Percentiles rank a stretch among this genome's conserved stretches.
These are phyloP conservation scores for Melinaea menophilus DNA, from an alignment of 2,888 invertebrate species.

Conservation along the genomic window DNA sequence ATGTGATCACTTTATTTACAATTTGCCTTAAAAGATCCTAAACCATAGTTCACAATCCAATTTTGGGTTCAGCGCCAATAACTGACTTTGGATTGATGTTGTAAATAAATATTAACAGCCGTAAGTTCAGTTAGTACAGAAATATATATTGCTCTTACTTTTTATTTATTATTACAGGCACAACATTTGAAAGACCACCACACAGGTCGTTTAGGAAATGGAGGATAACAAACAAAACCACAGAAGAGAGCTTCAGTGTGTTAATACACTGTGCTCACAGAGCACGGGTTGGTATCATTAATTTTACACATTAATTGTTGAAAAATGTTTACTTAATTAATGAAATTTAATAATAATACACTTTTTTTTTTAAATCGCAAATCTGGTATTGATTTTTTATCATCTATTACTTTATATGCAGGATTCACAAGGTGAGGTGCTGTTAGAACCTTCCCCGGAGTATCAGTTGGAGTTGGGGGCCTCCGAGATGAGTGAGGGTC, in stretches of 20 bases:
- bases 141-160: too few species aligned
- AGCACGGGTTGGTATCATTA: slow-evolving; percentile 44
- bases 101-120: too few species aligned
- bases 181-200: slow-evolving; percentile 49
- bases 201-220: slow-evolving; percentile 58
- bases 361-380: too few species aligned
- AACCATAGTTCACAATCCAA: too few species aligned
- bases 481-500: slow-evolving; percentile 39
- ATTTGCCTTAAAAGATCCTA: too few species aligned
- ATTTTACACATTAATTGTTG: too few species aligned
- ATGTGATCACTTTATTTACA: too few species aligned
- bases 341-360: too few species aligned
- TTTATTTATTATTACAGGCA: slow-evolving; percentile 38
- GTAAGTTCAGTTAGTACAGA: too few species aligned
- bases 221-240: slow-evolving; percentile 41
- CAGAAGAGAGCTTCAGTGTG: slow-evolving; percentile 38
- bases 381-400: not conserved
- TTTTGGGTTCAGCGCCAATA: too few species aligned
- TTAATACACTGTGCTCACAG: slow-evolving; percentile 60
- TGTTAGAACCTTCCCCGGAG: slow-evolving; percentile 60
- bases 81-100: too few species aligned
- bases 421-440: slow-evolving; percentile 45
- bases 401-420: slow-evolving; percentile 28
- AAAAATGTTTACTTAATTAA: too few species aligned
- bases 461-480: slow-evolving; percentile 64